Evolutionary conservation across 2,888 invertebrate genomes (phyloP), one percentile per base, ranked within the genome.

Genomic region (Dusona sp.): DNA sequence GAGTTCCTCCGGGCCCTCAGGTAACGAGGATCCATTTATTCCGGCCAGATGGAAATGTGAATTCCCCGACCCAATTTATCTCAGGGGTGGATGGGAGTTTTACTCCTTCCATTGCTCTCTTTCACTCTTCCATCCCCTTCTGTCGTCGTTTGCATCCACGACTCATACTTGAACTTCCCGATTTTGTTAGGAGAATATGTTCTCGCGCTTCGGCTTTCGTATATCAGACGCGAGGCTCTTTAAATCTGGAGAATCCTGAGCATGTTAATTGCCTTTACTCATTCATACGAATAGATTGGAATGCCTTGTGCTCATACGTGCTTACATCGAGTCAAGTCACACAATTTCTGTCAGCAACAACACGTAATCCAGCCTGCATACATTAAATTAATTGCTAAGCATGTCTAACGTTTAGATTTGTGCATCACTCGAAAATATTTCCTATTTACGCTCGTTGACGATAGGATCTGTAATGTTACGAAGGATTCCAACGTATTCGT

Each of bases 1-100:
- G 85, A 81, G 79, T 65, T 80, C 80, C 70, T 48, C 48, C 29
- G 48, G 29, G 64, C 86, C 85, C 85, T 79, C 90, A 88, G 89
- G 92, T 93, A 93, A 93, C 92, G 92, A 93, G 92, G 90, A 90
- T 91, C 91, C 93, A 93, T 93, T 93, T 93, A 92, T 93, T 92
- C 92, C 88, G 91, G 89, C 90, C 90, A 90, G 90, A 92, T 91
- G 91, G 91, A 92, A 92, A 92, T 91, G 92, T 92, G 92, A 92
- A 92, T 91, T 93, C 91, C 85, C 82, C 91, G 90, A 91, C 90
- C 91, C 91, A 92, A 93, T 93, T 93, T 93, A 92, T 93, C 92
- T 91, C 84, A 57, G 48, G 67, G 57, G 77, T n/a, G 64, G 67
- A 45, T 36, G 61, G n/a, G 73, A 70, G 73, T 48, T 72, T 80